Percentiles rank a stretch among this genome's conserved stretches.
Evolutionary conservation across 2,888 invertebrate genomes (phyloP).

Genomic region (Busseola fusca): DNA sequence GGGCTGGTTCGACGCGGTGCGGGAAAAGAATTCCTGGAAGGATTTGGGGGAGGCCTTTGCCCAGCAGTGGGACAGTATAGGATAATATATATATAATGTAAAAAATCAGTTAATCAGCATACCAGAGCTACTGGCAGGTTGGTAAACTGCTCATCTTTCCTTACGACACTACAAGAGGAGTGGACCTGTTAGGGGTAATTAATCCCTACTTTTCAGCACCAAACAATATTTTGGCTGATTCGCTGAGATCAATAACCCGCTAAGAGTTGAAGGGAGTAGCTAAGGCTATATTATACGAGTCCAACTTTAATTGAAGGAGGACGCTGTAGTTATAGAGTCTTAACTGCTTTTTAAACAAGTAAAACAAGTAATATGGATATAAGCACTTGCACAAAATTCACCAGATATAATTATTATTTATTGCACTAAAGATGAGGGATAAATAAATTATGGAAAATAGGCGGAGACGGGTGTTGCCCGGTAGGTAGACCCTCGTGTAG

Average conservation of each 20-base stretch:
- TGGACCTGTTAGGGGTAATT: background rate
- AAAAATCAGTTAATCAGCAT: too few species aligned
- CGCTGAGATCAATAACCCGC: background rate
- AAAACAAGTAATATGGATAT: background rate
- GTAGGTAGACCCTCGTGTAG: conserved; percentile 76
- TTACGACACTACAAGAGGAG: background rate
- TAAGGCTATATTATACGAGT: background rate
- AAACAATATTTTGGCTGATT: background rate
- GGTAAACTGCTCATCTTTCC: background rate
- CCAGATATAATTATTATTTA: conserved; percentile 30
- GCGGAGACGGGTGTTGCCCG: conserved; percentile 84
- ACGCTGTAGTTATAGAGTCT: background rate
- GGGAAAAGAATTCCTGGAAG: too few species aligned
- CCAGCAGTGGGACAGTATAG: too few species aligned
- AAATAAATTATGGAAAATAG: conserved; percentile 76
- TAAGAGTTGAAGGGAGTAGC: background rate
- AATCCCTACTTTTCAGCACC: background rate
- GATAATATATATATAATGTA: too few species aligned
- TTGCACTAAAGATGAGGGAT: conserved; percentile 44
- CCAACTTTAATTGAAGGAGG: background rate
- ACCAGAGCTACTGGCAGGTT: background rate
- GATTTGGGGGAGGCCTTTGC: too few species aligned
- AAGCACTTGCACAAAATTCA: background rate
- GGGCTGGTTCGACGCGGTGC: too few species aligned
- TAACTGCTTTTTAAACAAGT: background rate